Percentiles rank a stretch among this genome's conserved stretches.
Evolutionary conservation across 2,113 vertebrate species (phyloP).

Genomic region (Rhinogobius similis): DNA sequence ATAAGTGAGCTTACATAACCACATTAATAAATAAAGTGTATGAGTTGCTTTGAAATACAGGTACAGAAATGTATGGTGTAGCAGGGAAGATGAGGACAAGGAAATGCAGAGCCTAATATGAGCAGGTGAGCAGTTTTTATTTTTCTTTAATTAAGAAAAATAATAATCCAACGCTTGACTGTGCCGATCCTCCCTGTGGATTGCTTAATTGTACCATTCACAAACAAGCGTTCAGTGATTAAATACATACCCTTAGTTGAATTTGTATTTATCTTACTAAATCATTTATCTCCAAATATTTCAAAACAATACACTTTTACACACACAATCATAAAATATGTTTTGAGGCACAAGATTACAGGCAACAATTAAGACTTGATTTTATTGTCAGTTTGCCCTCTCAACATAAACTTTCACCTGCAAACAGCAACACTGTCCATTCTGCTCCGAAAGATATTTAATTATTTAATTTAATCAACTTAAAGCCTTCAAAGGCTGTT

Average conservation of each 20-base stretch:
- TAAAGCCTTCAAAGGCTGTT: no score
- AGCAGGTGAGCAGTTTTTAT: not conserved
- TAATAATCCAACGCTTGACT: not conserved
- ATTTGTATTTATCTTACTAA: not conserved
- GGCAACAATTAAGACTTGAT: no score
- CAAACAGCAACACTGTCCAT: no score
- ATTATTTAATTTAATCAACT: no score
- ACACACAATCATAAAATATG: not conserved
- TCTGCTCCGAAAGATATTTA: no score
- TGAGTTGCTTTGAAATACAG: not conserved
- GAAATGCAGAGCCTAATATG: not conserved
- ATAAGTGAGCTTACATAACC: slow-evolving; percentile 14
- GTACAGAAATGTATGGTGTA: not conserved
- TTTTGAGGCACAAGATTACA: no score
- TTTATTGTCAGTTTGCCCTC: no score
- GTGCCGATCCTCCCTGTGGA: not conserved
- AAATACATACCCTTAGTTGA: not conserved
- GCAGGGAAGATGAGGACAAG: not conserved
- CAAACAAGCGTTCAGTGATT: not conserved
- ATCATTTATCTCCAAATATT: not conserved
- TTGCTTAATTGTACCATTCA: not conserved
- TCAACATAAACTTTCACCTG: no score
- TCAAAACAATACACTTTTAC: not conserved
- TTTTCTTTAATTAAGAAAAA: not conserved
- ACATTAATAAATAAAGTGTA: slow-evolving; percentile 9